Evolutionary conservation across 1,140 invertebrate genomes (phyloP).

Genomic region (Zeugodacus cucurbitae): DNA sequence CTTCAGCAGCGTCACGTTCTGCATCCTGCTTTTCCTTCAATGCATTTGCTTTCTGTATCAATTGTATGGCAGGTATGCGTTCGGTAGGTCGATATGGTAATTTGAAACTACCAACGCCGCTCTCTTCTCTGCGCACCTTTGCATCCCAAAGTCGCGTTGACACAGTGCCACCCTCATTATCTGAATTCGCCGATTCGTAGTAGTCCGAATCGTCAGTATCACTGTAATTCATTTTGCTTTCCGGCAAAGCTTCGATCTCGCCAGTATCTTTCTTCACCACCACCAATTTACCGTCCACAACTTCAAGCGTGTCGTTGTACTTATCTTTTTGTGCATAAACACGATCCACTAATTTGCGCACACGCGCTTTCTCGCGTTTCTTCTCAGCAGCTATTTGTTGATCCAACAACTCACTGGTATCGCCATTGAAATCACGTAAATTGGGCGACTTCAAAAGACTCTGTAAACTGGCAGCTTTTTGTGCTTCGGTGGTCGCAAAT

Average conservation of each 20-base stretch:
- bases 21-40: constrained; percentile 30
- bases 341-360: constrained; percentile 47
- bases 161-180: neutral
- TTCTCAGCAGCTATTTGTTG: constrained; percentile 45
- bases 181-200: constrained; percentile 53
- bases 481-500: neutral
- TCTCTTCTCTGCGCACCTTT: neutral
- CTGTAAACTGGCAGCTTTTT: constrained; percentile 26
- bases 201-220: constrained; percentile 44
- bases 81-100: constrained; percentile 48
- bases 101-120: constrained; percentile 43
- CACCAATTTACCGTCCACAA: constrained; percentile 55
- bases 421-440: constrained; percentile 45
- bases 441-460: constrained; percentile 46
- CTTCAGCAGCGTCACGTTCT: neutral
- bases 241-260: constrained; percentile 46
- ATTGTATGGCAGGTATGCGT: constrained; percentile 47
- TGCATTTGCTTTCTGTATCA: constrained; percentile 43
- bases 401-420: constrained; percentile 48
- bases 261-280: constrained; percentile 58
- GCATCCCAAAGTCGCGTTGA: neutral
- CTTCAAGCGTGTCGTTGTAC: constrained; percentile 56
- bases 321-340: constrained; percentile 54
- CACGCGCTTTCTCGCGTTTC: constrained; percentile 43
- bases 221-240: neutral